Conservation (phyloP, 2,113 vertebrate genomes). For the Galeopterus variegatus region DNA sequence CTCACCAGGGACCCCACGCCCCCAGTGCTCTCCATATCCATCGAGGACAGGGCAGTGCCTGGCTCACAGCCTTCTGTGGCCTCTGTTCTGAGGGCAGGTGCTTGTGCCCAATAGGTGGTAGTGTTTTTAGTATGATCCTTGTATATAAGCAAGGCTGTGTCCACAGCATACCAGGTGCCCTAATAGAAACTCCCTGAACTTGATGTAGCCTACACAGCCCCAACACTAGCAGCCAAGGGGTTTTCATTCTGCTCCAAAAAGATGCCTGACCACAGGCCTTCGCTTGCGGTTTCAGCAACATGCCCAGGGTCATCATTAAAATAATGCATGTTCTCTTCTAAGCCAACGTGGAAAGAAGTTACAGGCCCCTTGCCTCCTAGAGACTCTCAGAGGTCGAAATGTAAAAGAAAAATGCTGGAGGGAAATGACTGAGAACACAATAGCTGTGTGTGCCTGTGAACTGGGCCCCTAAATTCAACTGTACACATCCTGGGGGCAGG, state of each 20-base stretch:
- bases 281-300: background rate
- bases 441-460: background rate
- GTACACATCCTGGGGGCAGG: too few species aligned
- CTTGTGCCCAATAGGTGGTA: background rate
- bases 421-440: background rate
- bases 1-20: rapidly evolving
- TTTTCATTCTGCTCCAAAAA: background rate
- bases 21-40: background rate
- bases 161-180: background rate
- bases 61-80: background rate
- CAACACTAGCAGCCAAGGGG: background rate
- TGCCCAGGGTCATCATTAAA: background rate
- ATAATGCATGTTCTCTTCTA: background rate
- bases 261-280: background rate
- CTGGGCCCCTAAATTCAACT: background rate
- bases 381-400: background rate
- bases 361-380: background rate
- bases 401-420: background rate
- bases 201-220: rapidly evolving
- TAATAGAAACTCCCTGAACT: background rate
- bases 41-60: background rate
- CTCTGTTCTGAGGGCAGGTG: background rate
- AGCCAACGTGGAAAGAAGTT: background rate
- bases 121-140: background rate
- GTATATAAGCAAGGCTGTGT: background rate